A percentile compares a stretch with the other conserved stretches of the same genome.
phyloP scores from a whole-genome alignment of 2,797 vertebrate species.

The Chiloscyllium punctatum region DNA sequence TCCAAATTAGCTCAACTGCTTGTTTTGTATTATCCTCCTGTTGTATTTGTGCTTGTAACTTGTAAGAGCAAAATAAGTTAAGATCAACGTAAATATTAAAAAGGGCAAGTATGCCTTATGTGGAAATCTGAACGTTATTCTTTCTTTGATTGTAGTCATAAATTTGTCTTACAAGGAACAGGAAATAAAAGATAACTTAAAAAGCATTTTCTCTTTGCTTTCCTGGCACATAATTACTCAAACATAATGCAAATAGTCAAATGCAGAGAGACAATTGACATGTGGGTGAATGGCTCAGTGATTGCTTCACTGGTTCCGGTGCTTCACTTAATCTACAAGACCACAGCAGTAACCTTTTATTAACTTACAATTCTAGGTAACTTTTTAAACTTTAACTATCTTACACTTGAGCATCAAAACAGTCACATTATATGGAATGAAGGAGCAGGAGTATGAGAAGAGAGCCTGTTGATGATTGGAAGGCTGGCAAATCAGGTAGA shows the following conservation, averaged over 20 bases:
- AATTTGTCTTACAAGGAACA: slow-evolving; percentile 17
- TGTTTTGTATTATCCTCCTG: slow-evolving; percentile 19
- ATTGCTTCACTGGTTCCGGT: not conserved
- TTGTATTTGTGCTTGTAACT: not conserved
- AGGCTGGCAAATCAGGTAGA: not conserved
- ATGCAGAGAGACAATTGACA: not conserved
- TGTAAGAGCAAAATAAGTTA: slow-evolving; percentile 10
- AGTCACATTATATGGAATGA: not conserved
- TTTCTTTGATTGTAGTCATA: slow-evolving; percentile 27
- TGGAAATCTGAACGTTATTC: slow-evolving; percentile 29
- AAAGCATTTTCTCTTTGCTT: slow-evolving; percentile 20
- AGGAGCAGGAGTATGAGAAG: not conserved
- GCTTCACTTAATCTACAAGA: not conserved
- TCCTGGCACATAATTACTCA: not conserved
- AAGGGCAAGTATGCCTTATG: not conserved
- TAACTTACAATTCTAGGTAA: not conserved
- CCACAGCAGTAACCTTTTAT: not conserved
- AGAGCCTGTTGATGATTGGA: not conserved
- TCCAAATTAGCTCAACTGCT: slow-evolving; percentile 9
- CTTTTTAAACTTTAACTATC: not conserved
- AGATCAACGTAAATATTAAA: slow-evolving; percentile 18
- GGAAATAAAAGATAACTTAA: not conserved
- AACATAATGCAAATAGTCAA: not conserved
- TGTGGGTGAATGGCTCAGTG: not conserved
- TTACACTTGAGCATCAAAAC: not conserved